phyloP scores from a whole-genome alignment of 2,797 vertebrate species.

The Bryconaethiops microstoma region DNA sequence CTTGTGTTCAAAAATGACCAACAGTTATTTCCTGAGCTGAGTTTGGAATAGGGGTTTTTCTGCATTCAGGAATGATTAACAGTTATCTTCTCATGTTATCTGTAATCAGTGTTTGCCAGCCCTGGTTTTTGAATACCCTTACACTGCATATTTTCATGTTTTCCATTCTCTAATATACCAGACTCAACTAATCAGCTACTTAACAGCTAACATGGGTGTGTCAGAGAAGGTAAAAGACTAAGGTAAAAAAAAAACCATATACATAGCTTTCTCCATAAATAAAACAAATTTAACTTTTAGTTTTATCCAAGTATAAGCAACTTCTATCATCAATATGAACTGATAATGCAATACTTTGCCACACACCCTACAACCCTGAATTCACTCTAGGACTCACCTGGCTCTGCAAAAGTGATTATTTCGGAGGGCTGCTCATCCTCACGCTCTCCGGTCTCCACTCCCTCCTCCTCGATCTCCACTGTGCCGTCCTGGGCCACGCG shows the following conservation, averaged over 20 bases:
- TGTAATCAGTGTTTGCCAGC: not conserved
- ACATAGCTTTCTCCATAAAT: no score
- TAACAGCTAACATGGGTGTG: not conserved
- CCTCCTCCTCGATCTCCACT: slow-evolving; percentile 90
- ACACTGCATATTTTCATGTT: not conserved
- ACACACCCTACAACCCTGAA: slow-evolving; percentile 21
- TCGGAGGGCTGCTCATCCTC: slow-evolving; percentile 87
- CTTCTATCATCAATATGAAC: not conserved
- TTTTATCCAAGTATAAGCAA: not conserved
- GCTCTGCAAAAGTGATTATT: slow-evolving; percentile 93
- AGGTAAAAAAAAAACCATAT: no score
- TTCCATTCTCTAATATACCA: not conserved
- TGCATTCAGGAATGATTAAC: no score
- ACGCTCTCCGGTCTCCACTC: slow-evolving; percentile 64
- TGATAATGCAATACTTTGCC: not conserved
- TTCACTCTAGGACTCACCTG: slow-evolving; percentile 81
- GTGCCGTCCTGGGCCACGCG: slow-evolving; percentile 88
- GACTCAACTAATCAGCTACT: not conserved
- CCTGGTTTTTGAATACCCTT: not conserved
- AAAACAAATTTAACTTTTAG: not conserved
- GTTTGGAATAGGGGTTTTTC: not conserved
- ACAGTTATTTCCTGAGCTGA: no score
- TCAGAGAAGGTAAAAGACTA: not conserved
- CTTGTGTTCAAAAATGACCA: not conserved
- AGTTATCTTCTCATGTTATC: not conserved